phyloP scores from a whole-genome alignment of 1,140 invertebrate genomes.

The Rhyzopertha dominica region DNA sequence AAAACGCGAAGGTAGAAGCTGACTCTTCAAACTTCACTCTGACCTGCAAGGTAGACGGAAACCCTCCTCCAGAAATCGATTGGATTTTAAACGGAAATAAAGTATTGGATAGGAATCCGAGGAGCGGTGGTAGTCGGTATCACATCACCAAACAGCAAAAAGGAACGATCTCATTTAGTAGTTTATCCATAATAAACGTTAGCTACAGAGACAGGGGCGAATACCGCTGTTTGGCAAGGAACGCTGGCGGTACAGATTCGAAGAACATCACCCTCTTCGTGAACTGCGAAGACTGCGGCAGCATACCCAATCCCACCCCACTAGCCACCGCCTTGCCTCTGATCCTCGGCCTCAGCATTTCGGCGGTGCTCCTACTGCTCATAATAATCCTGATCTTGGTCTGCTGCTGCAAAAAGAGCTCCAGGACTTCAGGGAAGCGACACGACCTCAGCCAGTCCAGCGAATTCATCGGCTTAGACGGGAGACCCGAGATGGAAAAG shows the following conservation, averaged over 20 bases:
- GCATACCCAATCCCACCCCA: constrained; percentile 43
- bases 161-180: constrained; percentile 60
- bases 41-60: constrained; percentile 69
- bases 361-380: constrained; percentile 52
- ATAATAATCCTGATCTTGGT: constrained; percentile 60
- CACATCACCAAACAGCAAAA: constrained; percentile 43
- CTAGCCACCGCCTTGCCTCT: constrained; percentile 41
- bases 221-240: constrained; percentile 83
- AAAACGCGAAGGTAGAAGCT: constrained; percentile 50
- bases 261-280: constrained; percentile 65
- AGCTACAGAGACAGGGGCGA: constrained; percentile 73
- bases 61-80: constrained; percentile 67
- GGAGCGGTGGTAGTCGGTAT: constrained; percentile 54
- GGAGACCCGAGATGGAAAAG: constrained; percentile 70
- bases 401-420: constrained; percentile 61
- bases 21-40: constrained; percentile 68
- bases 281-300: constrained; percentile 24
- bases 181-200: constrained; percentile 70
- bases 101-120: constrained; percentile 53
- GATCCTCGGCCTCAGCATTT: constrained; percentile 47
- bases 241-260: constrained; percentile 75
- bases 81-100: constrained; percentile 69
- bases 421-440: constrained; percentile 33
- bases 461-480: constrained; percentile 55
- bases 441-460: constrained; percentile 51